Evolutionary conservation across 2,113 vertebrate species (phyloP), one percentile per base, ranked within the genome.

Genomic region (Psophia crepitans): DNA sequence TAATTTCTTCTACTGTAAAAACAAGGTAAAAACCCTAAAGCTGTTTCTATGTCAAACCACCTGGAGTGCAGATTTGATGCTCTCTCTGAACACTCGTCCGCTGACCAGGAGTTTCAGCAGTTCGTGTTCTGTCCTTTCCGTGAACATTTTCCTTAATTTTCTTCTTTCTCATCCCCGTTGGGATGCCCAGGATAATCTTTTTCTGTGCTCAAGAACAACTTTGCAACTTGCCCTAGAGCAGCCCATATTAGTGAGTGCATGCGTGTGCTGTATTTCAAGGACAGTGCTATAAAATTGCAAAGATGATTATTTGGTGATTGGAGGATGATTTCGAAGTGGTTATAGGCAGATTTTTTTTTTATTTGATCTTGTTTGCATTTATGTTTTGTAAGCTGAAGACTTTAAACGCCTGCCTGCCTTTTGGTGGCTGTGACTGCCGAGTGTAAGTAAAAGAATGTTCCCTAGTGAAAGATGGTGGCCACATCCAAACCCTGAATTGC

Each of bases 51-150:
- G 39, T 41, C 12, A 24, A 28, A 27, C 30, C 19, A 24, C 17
- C 64, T 12, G 8, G 5, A 22, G 27, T 14, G 27, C 28, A 19
- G 8, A 3, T 10, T 2, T 6, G 19, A 23, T 9, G 58, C 53
- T 35, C 18, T 30, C 51, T 30, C 24, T 10, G 9, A 26, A 3
- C 1, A 0, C 11, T 7, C 1, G 0, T 4, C 33, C 77, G 58
- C 37, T 57, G 58, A 22, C 5, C 54, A 4, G 9, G 35, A 14
- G 26, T 17, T n/a, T 44, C 27, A 26, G 49, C 43, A 30, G 51
- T 7, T 60, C 17, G 2, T 9, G 8, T 12, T 54, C 43, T n/a
- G 26, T 21, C 30, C 24, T 56, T 32, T 5, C 19, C 30, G 1
- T 33, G 12, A 13, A 13, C 9, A 2, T 19, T 33, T 33, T 35